Evolutionary conservation across 2,797 vertebrate species (phyloP), one percentile per base, ranked within the genome.

Genomic region (Amblyopsis hoosieri): DNA sequence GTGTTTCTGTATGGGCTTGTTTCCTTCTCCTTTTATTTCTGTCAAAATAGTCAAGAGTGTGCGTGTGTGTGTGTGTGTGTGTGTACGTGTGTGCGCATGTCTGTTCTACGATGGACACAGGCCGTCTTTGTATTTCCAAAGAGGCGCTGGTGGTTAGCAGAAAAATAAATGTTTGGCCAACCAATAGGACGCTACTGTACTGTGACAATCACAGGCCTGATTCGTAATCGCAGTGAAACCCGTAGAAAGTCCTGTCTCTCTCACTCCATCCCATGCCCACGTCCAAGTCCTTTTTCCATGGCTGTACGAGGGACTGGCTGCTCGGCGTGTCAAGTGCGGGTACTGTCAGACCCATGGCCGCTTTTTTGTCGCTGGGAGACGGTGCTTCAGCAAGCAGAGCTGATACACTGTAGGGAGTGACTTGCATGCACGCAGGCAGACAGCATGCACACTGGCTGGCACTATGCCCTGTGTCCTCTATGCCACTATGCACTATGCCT

Each of bases 111-210:
- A 75, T 68, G 65, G 72, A 80, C 67, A 89, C 64, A 78, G 87
- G 69, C 70, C 46, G 76, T 67, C 78, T 86, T 88, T 90, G 85
- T 90, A 42, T 85, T 76, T 83, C 61, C 66, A 57, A 76, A 86
- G 68, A 85, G 64, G 56, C 67, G 4, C 54, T 14, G 60, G 66
- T 74, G 62, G 68, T 85, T 65, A 69, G 47, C 66, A 65, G 68
- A 71, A 60, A 65, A 78, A 60, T 69, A 33, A 74, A 68, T 76
- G 54, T 65, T 54, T 8, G 56, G 46, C 54, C 60, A 50, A 64
- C 60, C 13, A 42, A 60, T 66, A 57, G 58, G 67, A 76, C 61
- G 60, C 54, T 57, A 57, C 67, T 57, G 12, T n/a, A 57, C 67
- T 57, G 12, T n/a, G 33, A 72, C 58, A 81, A 60, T 81, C 75